Percentiles rank a stretch among this genome's conserved stretches.
phyloP scores from a whole-genome alignment of 1,140 invertebrate genomes.

The Tribolium castaneum region DNA sequence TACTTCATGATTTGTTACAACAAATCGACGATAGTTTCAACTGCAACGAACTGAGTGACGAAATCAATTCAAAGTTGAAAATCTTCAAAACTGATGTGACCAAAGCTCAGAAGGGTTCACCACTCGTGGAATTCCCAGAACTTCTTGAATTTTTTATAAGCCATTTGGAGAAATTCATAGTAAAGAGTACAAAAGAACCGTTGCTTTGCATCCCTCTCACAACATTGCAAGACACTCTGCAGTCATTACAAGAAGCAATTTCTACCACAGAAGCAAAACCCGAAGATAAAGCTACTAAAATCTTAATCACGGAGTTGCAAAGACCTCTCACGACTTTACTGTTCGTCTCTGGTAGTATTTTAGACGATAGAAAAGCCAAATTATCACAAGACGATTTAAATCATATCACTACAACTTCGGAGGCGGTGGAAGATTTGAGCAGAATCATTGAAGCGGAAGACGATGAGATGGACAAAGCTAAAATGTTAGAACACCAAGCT shows the following conservation, averaged over 20 bases:
- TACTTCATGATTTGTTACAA: slow-evolving; percentile 8
- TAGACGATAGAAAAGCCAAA: slow-evolving; percentile 58
- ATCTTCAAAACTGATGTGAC: not conserved
- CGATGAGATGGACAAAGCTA: slow-evolving; percentile 45
- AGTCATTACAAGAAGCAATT: slow-evolving; percentile 56
- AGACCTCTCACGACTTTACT: slow-evolving; percentile 58
- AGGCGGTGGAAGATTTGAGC: slow-evolving; percentile 46
- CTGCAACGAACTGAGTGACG: not conserved
- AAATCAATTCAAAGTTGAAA: not conserved
- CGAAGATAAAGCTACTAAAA: slow-evolving; percentile 54
- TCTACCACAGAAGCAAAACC: slow-evolving; percentile 43
- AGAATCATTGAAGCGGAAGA: slow-evolving; percentile 50
- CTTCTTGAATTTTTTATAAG: not conserved
- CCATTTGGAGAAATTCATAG: not conserved
- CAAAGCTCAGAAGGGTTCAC: not conserved
- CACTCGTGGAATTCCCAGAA: not conserved
- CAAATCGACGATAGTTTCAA: not conserved
- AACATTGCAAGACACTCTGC: slow-evolving; percentile 61
- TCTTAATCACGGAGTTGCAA: slow-evolving; percentile 53
- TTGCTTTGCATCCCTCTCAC: not conserved
- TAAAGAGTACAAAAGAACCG: not conserved
- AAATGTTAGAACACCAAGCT: slow-evolving; percentile 45
- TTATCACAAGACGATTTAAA: slow-evolving; percentile 54
- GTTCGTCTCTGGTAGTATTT: slow-evolving; percentile 57
- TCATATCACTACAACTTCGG: slow-evolving; percentile 52